A percentile compares a stretch with the other conserved stretches of the same genome.
These are phyloP conservation scores for Pocillopora damicornis DNA, from an alignment of 64 coral and sea anemone species.

Conservation along the genomic window DNA sequence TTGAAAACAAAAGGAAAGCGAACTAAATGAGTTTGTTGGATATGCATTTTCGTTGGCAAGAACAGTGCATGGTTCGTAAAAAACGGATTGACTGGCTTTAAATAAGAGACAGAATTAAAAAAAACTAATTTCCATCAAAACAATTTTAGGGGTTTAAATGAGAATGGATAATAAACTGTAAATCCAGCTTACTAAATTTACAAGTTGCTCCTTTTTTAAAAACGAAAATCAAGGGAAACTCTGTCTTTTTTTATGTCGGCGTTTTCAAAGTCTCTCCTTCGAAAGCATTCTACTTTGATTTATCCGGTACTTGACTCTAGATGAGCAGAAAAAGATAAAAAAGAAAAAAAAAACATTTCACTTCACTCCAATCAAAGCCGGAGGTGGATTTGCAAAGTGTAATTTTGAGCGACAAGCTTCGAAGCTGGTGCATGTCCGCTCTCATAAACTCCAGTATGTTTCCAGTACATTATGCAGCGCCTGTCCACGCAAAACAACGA, in stretches of 20 bases:
- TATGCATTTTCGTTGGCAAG: not conserved
- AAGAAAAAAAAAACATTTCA: constrained; percentile 32
- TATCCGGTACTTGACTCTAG: not conserved
- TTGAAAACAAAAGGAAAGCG: not conserved
- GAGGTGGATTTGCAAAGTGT: not conserved
- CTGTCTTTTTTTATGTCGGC: not conserved
- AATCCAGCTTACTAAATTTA: not conserved
- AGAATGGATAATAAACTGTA: not conserved
- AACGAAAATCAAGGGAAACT: not conserved
- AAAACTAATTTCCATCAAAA: not conserved
- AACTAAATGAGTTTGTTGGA: not conserved
- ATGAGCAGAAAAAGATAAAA: constrained; percentile 10
- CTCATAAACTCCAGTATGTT: not conserved
- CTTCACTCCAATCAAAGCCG: not conserved
- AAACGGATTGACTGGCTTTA: not conserved
- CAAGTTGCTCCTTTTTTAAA: not conserved
- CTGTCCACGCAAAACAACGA: not conserved
- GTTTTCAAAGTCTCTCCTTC: not conserved
- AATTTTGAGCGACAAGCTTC: not conserved
- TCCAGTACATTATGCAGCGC: not conserved
- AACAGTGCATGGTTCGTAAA: not conserved
- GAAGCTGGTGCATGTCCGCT: not conserved
- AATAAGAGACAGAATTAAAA: not conserved
- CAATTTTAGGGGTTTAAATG: not conserved
- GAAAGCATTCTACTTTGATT: constrained; percentile 1